These are phyloP conservation scores for Ceramica pisi DNA, from an alignment of 2,888 invertebrate genomes.

Conservation along the genomic window DNA sequence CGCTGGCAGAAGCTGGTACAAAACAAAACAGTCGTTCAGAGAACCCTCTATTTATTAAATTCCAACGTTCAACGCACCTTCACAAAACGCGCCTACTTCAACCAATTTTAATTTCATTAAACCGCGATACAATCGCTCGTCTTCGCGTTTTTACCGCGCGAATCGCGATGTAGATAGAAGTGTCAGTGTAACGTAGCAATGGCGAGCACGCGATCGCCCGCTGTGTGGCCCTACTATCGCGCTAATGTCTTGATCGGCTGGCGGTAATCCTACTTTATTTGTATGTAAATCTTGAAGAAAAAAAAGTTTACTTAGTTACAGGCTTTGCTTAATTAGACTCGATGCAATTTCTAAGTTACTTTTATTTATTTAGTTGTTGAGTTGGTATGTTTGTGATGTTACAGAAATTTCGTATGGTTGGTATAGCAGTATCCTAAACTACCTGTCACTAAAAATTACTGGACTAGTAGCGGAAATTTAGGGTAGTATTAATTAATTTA, in stretches of 20 bases:
- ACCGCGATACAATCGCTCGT: constrained; percentile 52
- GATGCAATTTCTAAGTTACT: neutral
- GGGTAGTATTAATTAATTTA: neutral
- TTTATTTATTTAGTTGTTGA: neutral
- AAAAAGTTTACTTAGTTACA: constrained; percentile 27
- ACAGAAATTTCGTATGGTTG: neutral
- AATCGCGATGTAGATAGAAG: constrained; percentile 68
- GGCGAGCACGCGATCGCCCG: constrained; percentile 67
- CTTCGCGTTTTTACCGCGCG: constrained; percentile 59
- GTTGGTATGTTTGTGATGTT: neutral
- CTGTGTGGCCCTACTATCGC: constrained; percentile 48
- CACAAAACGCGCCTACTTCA: constrained; percentile 28
- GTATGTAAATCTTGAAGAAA: constrained; percentile 52
- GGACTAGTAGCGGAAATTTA: neutral
- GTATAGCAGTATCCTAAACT: too few relatives aligned
- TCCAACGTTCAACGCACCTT: neutral
- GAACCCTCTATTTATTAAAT: constrained; percentile 10
- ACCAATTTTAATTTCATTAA: constrained; percentile 64
- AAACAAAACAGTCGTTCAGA: neutral
- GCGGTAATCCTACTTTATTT: constrained; percentile 49
- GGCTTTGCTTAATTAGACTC: neutral
- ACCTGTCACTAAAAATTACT: neutral
- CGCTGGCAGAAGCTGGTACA: too few relatives aligned
- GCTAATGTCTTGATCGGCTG: constrained; percentile 60
- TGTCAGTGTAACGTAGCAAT: constrained; percentile 65